Evolutionary conservation across 2,113 vertebrate genomes (phyloP).

Genomic region (Laticauda colubrina): DNA sequence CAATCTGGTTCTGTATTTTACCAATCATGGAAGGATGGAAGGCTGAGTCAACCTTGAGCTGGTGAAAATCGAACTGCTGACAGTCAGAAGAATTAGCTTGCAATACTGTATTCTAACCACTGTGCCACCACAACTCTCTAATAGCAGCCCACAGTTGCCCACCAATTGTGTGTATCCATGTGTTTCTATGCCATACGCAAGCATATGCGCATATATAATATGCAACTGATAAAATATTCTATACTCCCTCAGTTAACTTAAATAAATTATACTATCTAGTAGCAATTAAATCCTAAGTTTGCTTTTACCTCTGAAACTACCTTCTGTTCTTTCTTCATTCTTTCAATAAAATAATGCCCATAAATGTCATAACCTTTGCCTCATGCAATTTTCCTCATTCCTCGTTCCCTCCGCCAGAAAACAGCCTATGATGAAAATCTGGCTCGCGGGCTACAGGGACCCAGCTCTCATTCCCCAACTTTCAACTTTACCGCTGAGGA

Average conservation of each 20-base stretch:
- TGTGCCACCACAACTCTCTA: no score
- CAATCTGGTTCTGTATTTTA: no score
- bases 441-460: slow-evolving; percentile 71
- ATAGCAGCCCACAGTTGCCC: neutral
- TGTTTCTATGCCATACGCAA: neutral
- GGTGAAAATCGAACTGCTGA: no score
- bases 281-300: neutral
- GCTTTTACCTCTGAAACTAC: slow-evolving; percentile 2
- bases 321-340: neutral
- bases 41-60: no score
- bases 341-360: rapidly evolving
- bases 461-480: slow-evolving; percentile 72
- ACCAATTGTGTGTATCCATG: neutral
- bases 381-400: slow-evolving; percentile 45
- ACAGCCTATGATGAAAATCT: slow-evolving; percentile 71
- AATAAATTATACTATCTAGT: neutral
- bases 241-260: neutral
- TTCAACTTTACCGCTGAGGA: slow-evolving; percentile 59
- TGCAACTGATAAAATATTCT: neutral
- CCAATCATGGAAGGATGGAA: no score
- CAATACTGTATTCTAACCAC: no score
- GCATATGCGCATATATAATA: neutral
- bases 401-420: slow-evolving; percentile 69
- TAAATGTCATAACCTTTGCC: neutral
- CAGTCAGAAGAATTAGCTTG: no score